Evolutionary conservation across 2,113 vertebrate species (phyloP), one percentile per base, ranked within the genome.

Genomic region (Chinchilla lanigera): DNA sequence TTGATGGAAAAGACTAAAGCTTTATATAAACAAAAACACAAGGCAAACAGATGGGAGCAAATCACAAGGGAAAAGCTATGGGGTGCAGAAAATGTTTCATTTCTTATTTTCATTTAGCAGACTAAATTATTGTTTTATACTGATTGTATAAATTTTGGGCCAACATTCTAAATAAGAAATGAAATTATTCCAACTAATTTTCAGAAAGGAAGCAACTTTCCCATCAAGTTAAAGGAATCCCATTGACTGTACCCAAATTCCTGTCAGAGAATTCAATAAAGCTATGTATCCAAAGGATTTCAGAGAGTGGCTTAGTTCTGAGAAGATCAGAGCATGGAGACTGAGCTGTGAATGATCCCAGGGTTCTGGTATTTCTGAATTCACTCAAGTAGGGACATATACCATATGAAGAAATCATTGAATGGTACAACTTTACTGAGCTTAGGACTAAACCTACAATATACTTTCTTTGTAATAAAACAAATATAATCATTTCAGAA

Each of bases 1-100:
- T 82, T 98, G 93, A 94, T 94, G 73, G 67, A 30, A 85, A 98
- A 97, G 96, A 87, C n/a, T 91, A 97, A 98, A 96, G 60, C 67
- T 86, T 93, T 82, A 94, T 47, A 95, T 95, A 96, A 96, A 95
- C 88, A 96, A 95, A 97, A 96, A 93, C 88, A 95, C 96, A 93
- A 95, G 91, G 78, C 80, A 96, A 94, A 83, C 93, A 98, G 93
- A 90, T 96, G 77, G 95, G 90, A 77, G n/a, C 33, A 93, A 67
- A 84, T 88, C 65, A 93, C 10, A 77, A 41, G 60, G 96, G 58
- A 90, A 54, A 56, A 91, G 86, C 78, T 94, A 61, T 61, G 24
- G 52, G 61, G 58, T 82, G 47, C 26, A 95, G 30, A 95, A 89
- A 89, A 90, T 69, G 7, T 77, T 82, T 95, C 81, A 69, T 87